phyloP scores from a whole-genome alignment of 2,888 invertebrate species.

The Liodrosophila aerea region DNA sequence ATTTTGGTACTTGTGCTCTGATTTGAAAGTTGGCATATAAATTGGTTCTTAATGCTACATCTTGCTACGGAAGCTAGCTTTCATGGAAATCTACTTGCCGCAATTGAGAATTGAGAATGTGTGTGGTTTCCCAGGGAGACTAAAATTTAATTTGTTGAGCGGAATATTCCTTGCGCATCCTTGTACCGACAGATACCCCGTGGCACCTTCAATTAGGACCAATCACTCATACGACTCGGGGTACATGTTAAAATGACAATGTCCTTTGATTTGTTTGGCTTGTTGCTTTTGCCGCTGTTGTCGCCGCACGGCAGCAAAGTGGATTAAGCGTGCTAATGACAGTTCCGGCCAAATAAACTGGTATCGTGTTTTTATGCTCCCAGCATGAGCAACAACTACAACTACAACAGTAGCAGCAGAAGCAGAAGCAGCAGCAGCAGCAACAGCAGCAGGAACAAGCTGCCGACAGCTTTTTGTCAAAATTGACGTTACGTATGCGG shows the following conservation, averaged over 20 bases:
- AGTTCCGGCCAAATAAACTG: slow-evolving; percentile 45
- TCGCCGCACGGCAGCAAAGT: slow-evolving; percentile 52
- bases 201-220: slow-evolving; percentile 53
- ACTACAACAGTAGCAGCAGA: slow-evolving; percentile 12
- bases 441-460: slow-evolving; percentile 20
- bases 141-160: slow-evolving; percentile 10
- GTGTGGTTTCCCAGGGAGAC: neutral
- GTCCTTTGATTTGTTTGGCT: slow-evolving; percentile 70
- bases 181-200: slow-evolving; percentile 3
- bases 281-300: slow-evolving; percentile 51
- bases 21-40: slow-evolving; percentile 17
- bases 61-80: neutral
- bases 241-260: slow-evolving; percentile 43
- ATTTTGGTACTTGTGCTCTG: neutral
- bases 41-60: slow-evolving; percentile 16
- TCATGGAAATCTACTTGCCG: neutral
- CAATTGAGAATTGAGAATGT: neutral
- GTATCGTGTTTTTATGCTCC: slow-evolving; percentile 51
- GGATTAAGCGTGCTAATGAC: slow-evolving; percentile 74
- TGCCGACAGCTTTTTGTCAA: slow-evolving; percentile 70
- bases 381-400: slow-evolving; percentile 16
- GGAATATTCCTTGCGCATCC: neutral
- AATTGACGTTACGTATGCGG: slow-evolving; percentile 65
- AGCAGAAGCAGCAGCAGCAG: slow-evolving; percentile 13
- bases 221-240: slow-evolving; percentile 36